Percentiles rank a stretch among this genome's conserved stretches.
These are phyloP conservation scores for Malurus melanocephalus DNA, from an alignment of 2,113 vertebrate species.

Conservation along the genomic window DNA sequence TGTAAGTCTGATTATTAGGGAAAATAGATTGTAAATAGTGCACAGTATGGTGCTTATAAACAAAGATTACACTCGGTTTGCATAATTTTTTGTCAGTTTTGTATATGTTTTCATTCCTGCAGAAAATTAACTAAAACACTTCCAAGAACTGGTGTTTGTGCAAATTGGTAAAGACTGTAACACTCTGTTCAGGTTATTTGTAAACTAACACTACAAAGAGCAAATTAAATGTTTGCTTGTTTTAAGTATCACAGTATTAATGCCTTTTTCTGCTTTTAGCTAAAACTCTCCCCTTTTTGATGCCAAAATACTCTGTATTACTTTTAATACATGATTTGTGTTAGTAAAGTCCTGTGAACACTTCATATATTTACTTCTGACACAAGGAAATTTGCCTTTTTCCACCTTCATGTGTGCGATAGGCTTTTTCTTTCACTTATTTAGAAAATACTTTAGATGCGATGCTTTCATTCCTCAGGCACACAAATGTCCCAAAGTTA, in stretches of 20 bases:
- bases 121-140: neutral
- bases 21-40: neutral
- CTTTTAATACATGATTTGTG: neutral
- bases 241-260: neutral
- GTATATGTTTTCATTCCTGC: neutral
- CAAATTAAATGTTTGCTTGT: neutral
- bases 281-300: neutral
- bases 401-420: neutral
- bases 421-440: neutral
- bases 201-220: neutral
- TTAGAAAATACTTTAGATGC: neutral
- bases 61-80: neutral
- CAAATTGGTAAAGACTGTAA: neutral
- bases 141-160: neutral
- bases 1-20: neutral
- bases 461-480: neutral
- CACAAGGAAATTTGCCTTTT: neutral
- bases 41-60: neutral
- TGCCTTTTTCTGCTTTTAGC: neutral
- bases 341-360: neutral
- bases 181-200: accelerated
- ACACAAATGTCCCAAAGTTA: neutral
- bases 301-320: neutral
- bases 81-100: neutral
- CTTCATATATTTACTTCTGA: neutral